Conservation (phyloP, 2,113 vertebrate species). For the Onychorhynchus coronatus region DNA sequence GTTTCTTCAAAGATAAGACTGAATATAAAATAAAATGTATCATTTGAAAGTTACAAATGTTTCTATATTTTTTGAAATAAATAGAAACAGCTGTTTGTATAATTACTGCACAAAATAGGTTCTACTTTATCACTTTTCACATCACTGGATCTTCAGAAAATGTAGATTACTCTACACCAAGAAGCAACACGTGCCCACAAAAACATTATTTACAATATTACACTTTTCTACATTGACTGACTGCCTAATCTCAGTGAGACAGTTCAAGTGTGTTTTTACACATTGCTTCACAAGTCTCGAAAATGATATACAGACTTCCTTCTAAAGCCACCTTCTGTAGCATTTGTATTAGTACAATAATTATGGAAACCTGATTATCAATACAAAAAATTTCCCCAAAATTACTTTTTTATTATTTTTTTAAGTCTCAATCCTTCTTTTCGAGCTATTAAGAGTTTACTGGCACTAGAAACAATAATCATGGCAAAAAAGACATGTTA, state of each 20-base stretch:
- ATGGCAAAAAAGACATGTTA: background rate
- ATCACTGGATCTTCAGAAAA: background rate
- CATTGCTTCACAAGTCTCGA: background rate
- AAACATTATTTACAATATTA: background rate
- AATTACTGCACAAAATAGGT: background rate
- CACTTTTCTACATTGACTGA: background rate
- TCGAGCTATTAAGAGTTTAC: background rate
- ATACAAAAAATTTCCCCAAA: background rate
- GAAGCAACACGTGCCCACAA: background rate
- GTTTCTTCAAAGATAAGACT: background rate
- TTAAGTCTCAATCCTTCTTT: background rate
- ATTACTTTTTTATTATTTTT: background rate
- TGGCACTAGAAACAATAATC: background rate
- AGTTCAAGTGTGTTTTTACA: background rate
- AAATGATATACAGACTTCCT: background rate
- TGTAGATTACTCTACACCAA: background rate
- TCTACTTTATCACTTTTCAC: background rate
- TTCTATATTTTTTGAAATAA: background rate
- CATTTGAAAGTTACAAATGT: background rate
- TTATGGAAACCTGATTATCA: background rate
- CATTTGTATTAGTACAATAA: background rate
- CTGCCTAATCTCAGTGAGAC: background rate
- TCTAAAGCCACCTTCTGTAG: background rate
- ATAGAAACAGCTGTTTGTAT: background rate
- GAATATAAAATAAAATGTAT: background rate